Evolutionary conservation across 2,888 invertebrate species (phyloP).

Genomic region (Philopedon plagiatum): DNA sequence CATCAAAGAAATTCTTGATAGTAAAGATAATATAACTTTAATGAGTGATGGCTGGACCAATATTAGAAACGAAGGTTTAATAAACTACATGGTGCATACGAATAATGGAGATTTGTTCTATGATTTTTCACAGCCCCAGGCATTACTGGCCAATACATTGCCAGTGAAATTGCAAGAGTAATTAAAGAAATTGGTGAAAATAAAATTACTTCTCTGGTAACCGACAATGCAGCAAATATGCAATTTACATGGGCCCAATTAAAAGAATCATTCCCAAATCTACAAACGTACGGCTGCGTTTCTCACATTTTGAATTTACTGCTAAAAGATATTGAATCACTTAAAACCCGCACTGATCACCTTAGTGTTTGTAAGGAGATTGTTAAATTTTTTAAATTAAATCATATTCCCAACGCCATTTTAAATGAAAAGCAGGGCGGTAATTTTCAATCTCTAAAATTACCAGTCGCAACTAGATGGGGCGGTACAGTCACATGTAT

Average conservation of each 20-base stretch:
- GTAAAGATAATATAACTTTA: constrained; percentile 20
- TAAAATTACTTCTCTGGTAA: constrained; percentile 9
- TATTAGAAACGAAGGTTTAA: constrained; percentile 31
- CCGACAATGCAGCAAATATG: constrained; percentile 15
- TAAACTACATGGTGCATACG: constrained; percentile 20
- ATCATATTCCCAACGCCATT: constrained; percentile 21
- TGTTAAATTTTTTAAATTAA: constrained; percentile 10
- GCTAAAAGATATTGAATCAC: constrained; percentile 19
- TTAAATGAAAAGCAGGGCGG: constrained; percentile 21
- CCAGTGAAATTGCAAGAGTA: constrained; percentile 1
- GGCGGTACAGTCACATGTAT: constrained; percentile 5
- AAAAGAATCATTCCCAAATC: neutral
- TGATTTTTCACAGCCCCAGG: constrained; percentile 23
- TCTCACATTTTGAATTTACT: no score
- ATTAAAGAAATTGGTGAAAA: constrained; percentile 16
- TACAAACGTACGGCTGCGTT: constrained; percentile 20
- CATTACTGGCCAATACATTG: constrained; percentile 9
- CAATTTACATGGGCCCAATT: constrained; percentile 4
- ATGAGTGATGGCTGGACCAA: constrained; percentile 31
- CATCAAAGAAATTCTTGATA: constrained; percentile 29
- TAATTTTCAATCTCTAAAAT: constrained; percentile 24
- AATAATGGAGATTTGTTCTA: constrained; percentile 19
- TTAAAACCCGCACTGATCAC: constrained; percentile 1
- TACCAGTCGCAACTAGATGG: constrained; percentile 37
- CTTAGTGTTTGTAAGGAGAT: constrained; percentile 11